Evolutionary conservation across 2,113 vertebrate genomes (phyloP).

Genomic region (Nycticorax nycticorax): DNA sequence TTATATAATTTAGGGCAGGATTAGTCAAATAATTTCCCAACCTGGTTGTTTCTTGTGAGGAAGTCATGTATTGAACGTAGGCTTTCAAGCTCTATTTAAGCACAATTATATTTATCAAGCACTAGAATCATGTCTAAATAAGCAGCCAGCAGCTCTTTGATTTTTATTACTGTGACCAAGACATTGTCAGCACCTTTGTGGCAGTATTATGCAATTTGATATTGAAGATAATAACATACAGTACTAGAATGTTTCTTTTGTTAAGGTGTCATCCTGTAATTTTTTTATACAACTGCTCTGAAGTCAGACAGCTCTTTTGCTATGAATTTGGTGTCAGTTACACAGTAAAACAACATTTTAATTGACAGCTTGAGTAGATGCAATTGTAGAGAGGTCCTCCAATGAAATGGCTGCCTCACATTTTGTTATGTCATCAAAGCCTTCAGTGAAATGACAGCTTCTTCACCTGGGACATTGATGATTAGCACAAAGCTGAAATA

Average conservation of each 20-base stretch:
- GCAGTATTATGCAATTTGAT: not conserved
- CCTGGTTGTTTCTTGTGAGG: not conserved
- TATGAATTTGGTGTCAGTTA: not conserved
- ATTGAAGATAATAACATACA: not conserved
- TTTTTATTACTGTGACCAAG: not conserved
- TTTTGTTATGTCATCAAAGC: not conserved
- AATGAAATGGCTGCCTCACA: not conserved
- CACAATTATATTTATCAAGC: accelerated
- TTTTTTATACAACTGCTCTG: not conserved
- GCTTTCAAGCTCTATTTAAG: not conserved
- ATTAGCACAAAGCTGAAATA: not conserved
- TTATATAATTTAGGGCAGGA: not conserved
- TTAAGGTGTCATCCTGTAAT: not conserved
- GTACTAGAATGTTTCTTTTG: not conserved
- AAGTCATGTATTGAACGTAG: not conserved
- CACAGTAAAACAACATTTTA: not conserved
- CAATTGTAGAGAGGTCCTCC: not conserved
- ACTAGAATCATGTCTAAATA: not conserved
- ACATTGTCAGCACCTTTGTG: not conserved
- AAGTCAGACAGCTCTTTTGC: not conserved
- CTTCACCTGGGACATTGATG: not conserved
- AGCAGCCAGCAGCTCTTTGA: not conserved
- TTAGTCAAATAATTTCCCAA: not conserved
- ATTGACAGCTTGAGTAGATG: not conserved
- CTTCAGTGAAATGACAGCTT: not conserved